These are phyloP conservation scores for Cichlasoma orientale DNA, from an alignment of 2,797 vertebrate species.

Conservation along the genomic window DNA sequence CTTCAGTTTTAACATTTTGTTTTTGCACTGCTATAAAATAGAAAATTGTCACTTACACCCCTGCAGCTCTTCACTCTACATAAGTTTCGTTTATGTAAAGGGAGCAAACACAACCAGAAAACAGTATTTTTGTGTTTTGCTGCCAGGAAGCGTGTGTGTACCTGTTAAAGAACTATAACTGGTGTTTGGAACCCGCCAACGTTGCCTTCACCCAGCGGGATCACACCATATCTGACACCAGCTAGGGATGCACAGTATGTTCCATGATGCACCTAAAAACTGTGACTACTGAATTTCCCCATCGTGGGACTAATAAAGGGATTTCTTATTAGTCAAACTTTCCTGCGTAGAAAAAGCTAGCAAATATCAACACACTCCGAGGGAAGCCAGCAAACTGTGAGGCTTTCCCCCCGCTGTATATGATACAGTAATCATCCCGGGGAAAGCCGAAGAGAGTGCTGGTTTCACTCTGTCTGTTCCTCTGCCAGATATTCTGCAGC, in stretches of 20 bases:
- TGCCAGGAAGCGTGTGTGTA: constrained; percentile 62
- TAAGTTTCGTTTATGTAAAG: not conserved
- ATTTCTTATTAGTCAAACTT: not conserved
- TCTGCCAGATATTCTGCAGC: constrained; percentile 45
- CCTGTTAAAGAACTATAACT: constrained; percentile 67
- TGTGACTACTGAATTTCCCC: not conserved
- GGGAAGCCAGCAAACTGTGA: constrained; percentile 34
- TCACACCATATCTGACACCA: constrained; percentile 11
- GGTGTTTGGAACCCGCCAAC: constrained; percentile 58
- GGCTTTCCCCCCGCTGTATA: constrained; percentile 38
- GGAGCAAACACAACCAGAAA: not conserved
- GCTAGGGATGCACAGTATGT: constrained; percentile 23
- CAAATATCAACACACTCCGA: not conserved
- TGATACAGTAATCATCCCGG: constrained; percentile 40
- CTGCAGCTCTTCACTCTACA: not conserved
- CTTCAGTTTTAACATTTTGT: constrained; percentile 41
- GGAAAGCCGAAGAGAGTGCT: constrained; percentile 28
- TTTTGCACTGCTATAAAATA: constrained; percentile 32
- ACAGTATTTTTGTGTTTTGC: not conserved
- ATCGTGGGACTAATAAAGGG: no score
- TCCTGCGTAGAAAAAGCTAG: not conserved
- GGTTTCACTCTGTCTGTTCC: constrained; percentile 35
- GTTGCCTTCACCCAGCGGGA: constrained; percentile 59
- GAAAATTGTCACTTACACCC: constrained; percentile 6
- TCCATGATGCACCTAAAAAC: not conserved